phyloP scores from a whole-genome alignment of 2,888 invertebrate genomes.

The Eilema sororculum region DNA sequence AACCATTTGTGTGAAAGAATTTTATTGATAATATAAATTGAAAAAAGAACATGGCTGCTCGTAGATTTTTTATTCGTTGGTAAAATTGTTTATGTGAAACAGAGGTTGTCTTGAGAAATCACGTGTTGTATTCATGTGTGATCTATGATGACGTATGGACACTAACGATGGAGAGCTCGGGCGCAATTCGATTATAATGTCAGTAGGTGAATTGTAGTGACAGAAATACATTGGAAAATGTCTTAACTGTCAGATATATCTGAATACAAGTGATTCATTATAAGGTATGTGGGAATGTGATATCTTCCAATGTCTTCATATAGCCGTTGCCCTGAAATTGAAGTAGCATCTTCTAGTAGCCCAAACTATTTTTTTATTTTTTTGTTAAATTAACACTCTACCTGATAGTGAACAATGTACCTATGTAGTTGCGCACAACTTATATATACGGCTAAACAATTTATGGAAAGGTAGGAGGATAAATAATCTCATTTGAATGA shows the following conservation, averaged over 20 bases:
- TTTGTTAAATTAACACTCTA: no score
- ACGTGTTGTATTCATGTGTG: neutral
- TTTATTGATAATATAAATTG: conserved; percentile 60
- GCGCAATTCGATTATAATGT: neutral
- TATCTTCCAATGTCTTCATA: no score
- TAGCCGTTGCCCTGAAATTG: no score
- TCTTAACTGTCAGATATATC: neutral
- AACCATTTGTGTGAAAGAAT: conserved; percentile 54
- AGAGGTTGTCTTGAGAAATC: neutral
- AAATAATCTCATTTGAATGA: no score
- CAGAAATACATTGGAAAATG: conserved; percentile 1
- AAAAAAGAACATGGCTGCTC: conserved; percentile 45
- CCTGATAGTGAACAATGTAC: no score
- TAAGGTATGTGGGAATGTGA: no score
- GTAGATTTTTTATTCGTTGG: conserved; percentile 3
- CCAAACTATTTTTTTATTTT: no score
- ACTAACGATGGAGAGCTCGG: neutral
- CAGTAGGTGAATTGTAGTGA: conserved; percentile 1
- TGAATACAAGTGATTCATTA: neutral
- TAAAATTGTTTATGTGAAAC: conserved; percentile 1
- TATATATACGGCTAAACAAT: no score
- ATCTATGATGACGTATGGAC: neutral
- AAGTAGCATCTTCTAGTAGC: no score
- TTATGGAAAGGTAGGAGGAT: no score
- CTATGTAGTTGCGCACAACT: no score